Percentiles rank a stretch among this genome's conserved stretches.
phyloP scores from a whole-genome alignment of 2,888 invertebrate species.

The Linnaemya vulpina region DNA sequence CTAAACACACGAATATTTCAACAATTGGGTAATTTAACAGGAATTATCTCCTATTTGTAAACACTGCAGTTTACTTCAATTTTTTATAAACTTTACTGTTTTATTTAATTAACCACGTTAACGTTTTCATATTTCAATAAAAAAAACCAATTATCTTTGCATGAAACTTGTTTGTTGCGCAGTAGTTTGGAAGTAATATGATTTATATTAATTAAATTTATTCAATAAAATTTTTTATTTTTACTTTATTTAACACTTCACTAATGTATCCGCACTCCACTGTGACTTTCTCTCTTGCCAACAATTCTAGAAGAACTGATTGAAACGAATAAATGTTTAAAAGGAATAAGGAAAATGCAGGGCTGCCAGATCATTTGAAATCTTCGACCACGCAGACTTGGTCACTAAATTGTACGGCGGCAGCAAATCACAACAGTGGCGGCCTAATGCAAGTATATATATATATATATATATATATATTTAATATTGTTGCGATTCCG shows the following conservation, averaged over 20 bases:
- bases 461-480: too few relatives aligned
- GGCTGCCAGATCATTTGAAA: conserved; percentile 4
- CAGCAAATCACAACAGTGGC: too few relatives aligned
- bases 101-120: not conserved
- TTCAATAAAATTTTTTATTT: conserved; percentile 9
- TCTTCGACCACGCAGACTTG: too few relatives aligned
- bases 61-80: not conserved
- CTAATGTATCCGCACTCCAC: conserved; percentile 23
- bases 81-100: not conserved
- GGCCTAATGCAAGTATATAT: too few relatives aligned
- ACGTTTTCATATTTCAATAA: not conserved
- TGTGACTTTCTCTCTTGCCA: conserved; percentile 44
- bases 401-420: too few relatives aligned
- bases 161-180: conserved; percentile 43
- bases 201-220: conserved; percentile 56
- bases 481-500: too few relatives aligned
- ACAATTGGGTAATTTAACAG: conserved; percentile 5
- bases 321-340: conserved; percentile 38
- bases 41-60: conserved; percentile 2
- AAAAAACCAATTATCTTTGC: not conserved
- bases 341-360: conserved; percentile 32
- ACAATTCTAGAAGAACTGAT: conserved; percentile 59
- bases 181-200: conserved; percentile 12
- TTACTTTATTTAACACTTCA: conserved; percentile 25
- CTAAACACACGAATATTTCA: not conserved